Evolutionary conservation across 2,113 vertebrate genomes (phyloP), one percentile per base, ranked within the genome.

Genomic region (Addax nasomaculatus): DNA sequence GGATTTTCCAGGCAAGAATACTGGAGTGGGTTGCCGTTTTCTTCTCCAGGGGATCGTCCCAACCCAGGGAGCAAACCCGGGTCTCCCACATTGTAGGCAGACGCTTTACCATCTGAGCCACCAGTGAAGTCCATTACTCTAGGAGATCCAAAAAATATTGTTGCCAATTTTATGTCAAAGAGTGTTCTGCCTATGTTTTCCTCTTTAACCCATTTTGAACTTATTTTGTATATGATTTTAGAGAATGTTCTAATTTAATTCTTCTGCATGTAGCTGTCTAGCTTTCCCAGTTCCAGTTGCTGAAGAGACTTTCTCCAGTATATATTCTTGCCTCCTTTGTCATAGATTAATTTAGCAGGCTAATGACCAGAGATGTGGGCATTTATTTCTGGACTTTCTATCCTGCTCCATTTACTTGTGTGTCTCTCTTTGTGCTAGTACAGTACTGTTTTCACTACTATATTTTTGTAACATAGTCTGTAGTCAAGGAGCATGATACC

Each of bases 41-140:
- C 67, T 70, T 70, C n/a, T 23, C 9, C 19, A 39, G 67, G 9
- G n/a, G 5, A 70, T 70, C 9, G 4, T 70, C n/a, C n/a, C 67
- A 70, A 39, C 9, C n/a, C 64, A 39, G n/a, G n/a, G n/a, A 39
- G 36, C 0, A 1, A 39, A 70, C 67, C 2, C 1, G 0, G 10
- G n/a, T 23, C 67, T 70, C n/a, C 67, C n/a, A 39, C 10, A 36
- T 70, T 70, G 9, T 36, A 70, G n/a, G 19, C 67, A 70, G 9
- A 70, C 2, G 10, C 67, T 70, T 39, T 70, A 70, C 67, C 19
- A 9, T 39, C n/a, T 39, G 19, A 12, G 10, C n/a, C n/a, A 70
- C 64, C 64, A 70, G 9, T 17, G n/a, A 70, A 70, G 17, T 70
- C 64, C 17, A 36, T 67, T 67, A 67, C 64, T 70, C 10, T 39